Evolutionary conservation across 37 sponge, comb jelly and placozoan genomes (phyloP).

Genomic region (Beroe ovata): DNA sequence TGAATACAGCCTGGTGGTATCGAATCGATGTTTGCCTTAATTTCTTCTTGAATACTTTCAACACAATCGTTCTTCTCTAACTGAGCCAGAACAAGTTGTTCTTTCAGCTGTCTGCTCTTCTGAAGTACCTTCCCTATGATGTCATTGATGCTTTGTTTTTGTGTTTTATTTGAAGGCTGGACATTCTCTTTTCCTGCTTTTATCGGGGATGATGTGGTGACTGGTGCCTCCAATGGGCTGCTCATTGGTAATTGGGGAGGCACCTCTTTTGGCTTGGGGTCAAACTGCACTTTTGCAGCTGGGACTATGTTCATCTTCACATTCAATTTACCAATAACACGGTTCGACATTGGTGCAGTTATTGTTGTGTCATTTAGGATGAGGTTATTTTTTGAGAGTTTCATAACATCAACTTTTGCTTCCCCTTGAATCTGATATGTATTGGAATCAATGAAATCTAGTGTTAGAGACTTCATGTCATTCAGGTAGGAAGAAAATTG

Average conservation of each 20-base stretch:
- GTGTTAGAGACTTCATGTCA: slow-evolving; percentile 9
- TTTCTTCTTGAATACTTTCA: neutral
- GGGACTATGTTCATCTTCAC: slow-evolving; percentile 27
- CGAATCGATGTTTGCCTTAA: neutral
- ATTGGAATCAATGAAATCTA: slow-evolving; percentile 38
- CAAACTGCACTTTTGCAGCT: slow-evolving; percentile 9
- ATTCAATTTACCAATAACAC: slow-evolving; percentile 15
- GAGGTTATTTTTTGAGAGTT: slow-evolving; percentile 14
- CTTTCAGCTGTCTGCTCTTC: slow-evolving; percentile 11
- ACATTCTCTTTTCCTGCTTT: slow-evolving; percentile 21
- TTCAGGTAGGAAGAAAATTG: slow-evolving; percentile 37
- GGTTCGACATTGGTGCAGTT: neutral
- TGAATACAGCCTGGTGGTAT: slow-evolving; percentile 34
- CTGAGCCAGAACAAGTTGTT: slow-evolving; percentile 4
- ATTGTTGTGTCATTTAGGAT: neutral
- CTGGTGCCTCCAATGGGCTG: neutral
- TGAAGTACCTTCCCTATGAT: slow-evolving; percentile 27
- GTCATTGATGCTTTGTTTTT: neutral
- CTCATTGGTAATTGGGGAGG: neutral
- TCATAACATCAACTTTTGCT: slow-evolving; percentile 16
- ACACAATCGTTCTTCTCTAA: neutral
- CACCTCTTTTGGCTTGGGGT: neutral
- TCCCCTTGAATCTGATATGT: slow-evolving; percentile 42
- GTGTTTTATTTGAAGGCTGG: neutral
- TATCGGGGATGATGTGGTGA: neutral